phyloP scores from a whole-genome alignment of 2,113 vertebrate species.

The Pteropus alecto region DNA sequence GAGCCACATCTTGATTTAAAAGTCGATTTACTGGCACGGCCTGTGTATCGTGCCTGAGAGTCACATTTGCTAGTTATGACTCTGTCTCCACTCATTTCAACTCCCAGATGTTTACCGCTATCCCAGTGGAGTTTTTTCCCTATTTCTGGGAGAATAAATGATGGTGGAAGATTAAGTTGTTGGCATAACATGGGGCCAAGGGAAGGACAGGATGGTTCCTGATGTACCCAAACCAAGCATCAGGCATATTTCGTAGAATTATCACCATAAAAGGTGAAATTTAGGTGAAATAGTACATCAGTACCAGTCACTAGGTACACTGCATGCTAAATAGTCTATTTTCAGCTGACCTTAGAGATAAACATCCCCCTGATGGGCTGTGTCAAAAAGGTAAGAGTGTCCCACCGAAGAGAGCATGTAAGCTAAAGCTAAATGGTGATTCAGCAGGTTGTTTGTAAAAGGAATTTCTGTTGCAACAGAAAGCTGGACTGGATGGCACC shows the following conservation, averaged over 20 bases:
- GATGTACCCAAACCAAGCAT: not conserved
- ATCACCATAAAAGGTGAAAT: not conserved
- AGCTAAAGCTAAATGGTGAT: not conserved
- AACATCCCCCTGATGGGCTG: not conserved
- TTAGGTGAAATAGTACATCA: fast-evolving
- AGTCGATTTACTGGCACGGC: not conserved
- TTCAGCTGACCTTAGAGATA: not conserved
- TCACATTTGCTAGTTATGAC: not conserved
- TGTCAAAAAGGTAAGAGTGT: not conserved
- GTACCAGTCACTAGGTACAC: not conserved
- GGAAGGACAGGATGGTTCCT: not conserved
- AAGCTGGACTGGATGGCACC: not conserved
- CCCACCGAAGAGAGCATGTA: not conserved
- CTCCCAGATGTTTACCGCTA: not conserved
- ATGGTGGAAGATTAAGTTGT: not conserved
- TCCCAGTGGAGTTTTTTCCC: not conserved
- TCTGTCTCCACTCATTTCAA: not conserved
- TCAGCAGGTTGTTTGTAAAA: not conserved
- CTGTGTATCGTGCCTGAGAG: not conserved
- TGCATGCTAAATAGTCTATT: not conserved
- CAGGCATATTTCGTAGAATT: not conserved
- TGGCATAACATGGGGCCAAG: not conserved
- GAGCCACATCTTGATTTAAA: not conserved
- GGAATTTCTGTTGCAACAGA: not conserved
- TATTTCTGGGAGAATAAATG: not conserved